Conservation (phyloP, 2,797 vertebrate species). For the Melanotaenia parkinsoni region DNA sequence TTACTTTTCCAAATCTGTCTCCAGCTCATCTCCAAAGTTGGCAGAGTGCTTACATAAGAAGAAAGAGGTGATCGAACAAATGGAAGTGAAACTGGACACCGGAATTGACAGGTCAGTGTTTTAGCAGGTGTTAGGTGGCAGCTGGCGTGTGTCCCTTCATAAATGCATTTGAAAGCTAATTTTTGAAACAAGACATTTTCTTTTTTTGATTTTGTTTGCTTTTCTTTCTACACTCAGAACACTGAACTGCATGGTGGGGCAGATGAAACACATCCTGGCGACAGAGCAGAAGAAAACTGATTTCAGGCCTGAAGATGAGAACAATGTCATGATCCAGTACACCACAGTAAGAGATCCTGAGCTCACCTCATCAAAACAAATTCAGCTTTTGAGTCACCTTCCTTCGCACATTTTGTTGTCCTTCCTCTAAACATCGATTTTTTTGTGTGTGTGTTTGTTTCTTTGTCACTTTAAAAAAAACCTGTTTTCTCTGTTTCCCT, state of each 20-base stretch:
- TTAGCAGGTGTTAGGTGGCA: neutral
- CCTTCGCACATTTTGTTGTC: neutral
- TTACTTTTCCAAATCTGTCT: slow-evolving; percentile 16
- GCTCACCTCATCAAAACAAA: slow-evolving; percentile 35
- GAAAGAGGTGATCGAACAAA: slow-evolving; percentile 98
- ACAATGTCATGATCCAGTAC: slow-evolving; percentile 98
- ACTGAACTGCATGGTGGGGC: slow-evolving; percentile 98
- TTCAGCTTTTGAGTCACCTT: slow-evolving; percentile 6
- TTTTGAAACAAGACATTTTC: slow-evolving; percentile 2
- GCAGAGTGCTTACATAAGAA: slow-evolving; percentile 99
- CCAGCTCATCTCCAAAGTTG: slow-evolving; percentile 96
- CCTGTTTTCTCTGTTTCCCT: neutral
- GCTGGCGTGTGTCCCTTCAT: neutral
- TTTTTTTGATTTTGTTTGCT: neutral
- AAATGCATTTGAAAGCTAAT: neutral
- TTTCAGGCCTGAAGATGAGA: slow-evolving; percentile 98
- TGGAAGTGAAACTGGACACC: slow-evolving; percentile 98
- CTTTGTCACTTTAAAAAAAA: neutral
- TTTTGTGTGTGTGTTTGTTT: neutral
- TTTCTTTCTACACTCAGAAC: slow-evolving; percentile 83
- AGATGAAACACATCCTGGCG: slow-evolving; percentile 97
- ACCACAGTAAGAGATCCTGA: slow-evolving; percentile 87
- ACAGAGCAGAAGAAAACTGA: slow-evolving; percentile 99
- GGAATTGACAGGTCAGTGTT: slow-evolving; percentile 93
- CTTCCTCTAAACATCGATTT: neutral